A percentile compares a stretch with the other conserved stretches of the same genome.
Evolutionary conservation across 2,888 invertebrate species (phyloP).

Genomic region (Saturnia japonica): DNA sequence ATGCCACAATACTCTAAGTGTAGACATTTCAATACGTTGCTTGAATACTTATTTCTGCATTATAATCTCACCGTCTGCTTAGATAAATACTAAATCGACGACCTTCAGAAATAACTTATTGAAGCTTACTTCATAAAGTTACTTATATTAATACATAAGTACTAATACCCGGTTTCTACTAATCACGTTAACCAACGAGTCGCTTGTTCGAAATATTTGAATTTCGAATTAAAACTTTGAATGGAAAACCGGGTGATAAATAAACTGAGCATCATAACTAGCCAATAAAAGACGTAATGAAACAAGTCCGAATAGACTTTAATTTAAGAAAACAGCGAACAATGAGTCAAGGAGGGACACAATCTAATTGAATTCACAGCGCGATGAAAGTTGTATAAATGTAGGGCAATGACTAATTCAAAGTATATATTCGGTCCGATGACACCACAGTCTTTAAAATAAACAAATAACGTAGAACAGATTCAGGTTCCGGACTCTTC

Average conservation of each 20-base stretch:
- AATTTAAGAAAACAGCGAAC: not conserved
- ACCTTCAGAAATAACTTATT: not conserved
- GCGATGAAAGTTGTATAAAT: not conserved
- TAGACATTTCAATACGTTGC: not conserved
- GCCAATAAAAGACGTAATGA: not conserved
- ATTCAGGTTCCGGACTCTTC: not conserved
- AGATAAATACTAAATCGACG: not conserved
- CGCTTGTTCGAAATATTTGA: too few relatives aligned
- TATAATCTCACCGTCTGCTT: not conserved
- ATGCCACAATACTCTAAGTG: not conserved
- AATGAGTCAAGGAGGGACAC: constrained; percentile 8
- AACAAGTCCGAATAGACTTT: not conserved
- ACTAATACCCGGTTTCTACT: too few relatives aligned
- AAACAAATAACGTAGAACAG: not conserved
- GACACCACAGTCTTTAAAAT: not conserved
- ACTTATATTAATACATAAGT: too few relatives aligned
- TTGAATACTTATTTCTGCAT: not conserved
- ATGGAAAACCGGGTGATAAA: too few relatives aligned
- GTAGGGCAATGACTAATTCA: constrained; percentile 8
- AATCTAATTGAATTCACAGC: constrained; percentile 12
- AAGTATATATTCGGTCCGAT: not conserved
- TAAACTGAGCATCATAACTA: not conserved
- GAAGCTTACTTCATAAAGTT: not conserved
- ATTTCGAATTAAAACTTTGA: too few relatives aligned
- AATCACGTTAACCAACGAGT: too few relatives aligned